Evolutionary conservation across 2,113 vertebrate species (phyloP), one percentile per base, ranked within the genome.

Genomic region (Ailurus styani): DNA sequence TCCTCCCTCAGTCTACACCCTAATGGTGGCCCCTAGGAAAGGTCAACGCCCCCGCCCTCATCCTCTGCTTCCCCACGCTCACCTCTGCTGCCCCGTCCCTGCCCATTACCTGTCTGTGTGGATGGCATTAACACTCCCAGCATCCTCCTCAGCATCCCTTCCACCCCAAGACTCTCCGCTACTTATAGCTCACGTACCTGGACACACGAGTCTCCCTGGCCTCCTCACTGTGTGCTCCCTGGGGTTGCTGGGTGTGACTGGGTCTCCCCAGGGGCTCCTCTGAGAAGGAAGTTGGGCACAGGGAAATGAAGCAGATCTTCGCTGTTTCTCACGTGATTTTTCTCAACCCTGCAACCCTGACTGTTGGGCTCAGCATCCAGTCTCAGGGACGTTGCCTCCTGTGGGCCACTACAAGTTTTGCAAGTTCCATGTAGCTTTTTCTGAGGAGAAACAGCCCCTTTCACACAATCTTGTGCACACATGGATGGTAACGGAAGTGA

Each of bases 151-250:
- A 3, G 17, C 23, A 54, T 29, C 14, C 37, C 66, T 82, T 57
- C 25, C 40, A 15, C 14, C 34, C 50, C 17, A 21, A 40, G 31
- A 75, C 34, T 50, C 25, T 34, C 29, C 25, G 4, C 55, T 68
- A 23, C 50, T 95, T 97, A 91, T 91, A 85, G 21, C 34, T 54
- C n/a, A 34, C 12, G 7, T 25, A 87, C 42, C 55, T 52, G 20
- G n/a, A 68, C 82, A 68, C 8, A 5, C 5, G 31, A 10, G 2
- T 3, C 31, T 94, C 96, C 12, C 37, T 55, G 37, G 37, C 18
- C 15, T 64, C 11, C 68, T 40, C 27, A 5, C 42, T 37, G 3
- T 11, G 6, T 50, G 34, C 34, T 88, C 96, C 42, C 20, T 66
- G n/a, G 62, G 70, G 47, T 47, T 79, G 7, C 23, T 12, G 4